Evolutionary conservation across 2,888 invertebrate species (phyloP), one percentile per base, ranked within the genome.

Genomic region (Chymomyza procnemis): DNA sequence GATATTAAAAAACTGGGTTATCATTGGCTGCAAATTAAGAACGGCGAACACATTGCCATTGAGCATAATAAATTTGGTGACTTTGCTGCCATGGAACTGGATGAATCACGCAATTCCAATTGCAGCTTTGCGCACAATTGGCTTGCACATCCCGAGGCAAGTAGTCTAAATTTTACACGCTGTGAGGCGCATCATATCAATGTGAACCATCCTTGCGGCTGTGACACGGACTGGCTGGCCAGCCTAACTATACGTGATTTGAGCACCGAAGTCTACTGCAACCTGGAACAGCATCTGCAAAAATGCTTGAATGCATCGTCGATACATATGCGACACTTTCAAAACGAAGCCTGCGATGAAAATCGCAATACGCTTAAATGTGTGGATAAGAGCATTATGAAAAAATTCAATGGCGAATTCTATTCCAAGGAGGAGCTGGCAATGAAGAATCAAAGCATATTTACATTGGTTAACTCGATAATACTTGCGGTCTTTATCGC

Each of bases 61-160:
- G 76, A 81, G 22, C 71, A 87, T 19, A 91, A 91, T 77, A 71
- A 77, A 19, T 90, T 91, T 57, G 87, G 83, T 2, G 80, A 81
- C 47, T 90, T 89, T 69, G 87, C 85, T 9, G 68, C 75, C 26
- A 86, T 90, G 62, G 60, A 76, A 2, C 64, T 91, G 48, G 88
- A 88, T n/a, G 80, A 80, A 14, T 75, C 81, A 3, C 75, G 79
- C 48, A 69, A 74, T n/a, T 64, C 75, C 1, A 80, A 74, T 4
- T 91, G 91, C 59, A 82, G 80, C 6, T 91, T 91, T 64, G 79
- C 87, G 19, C 83, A 88, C 55, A 91, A 91, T 69, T 85, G 79
- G 0, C 75, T 91, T 21, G 89, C 88, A 0, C 73, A 85, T 21
- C 87, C 89, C 0, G 76, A 84, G 34, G 72, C 76, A 2, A 87